Percentiles rank a stretch among this genome's conserved stretches.
phyloP scores from a whole-genome alignment of 2,797 vertebrate species.

The Galagoides demidoff region DNA sequence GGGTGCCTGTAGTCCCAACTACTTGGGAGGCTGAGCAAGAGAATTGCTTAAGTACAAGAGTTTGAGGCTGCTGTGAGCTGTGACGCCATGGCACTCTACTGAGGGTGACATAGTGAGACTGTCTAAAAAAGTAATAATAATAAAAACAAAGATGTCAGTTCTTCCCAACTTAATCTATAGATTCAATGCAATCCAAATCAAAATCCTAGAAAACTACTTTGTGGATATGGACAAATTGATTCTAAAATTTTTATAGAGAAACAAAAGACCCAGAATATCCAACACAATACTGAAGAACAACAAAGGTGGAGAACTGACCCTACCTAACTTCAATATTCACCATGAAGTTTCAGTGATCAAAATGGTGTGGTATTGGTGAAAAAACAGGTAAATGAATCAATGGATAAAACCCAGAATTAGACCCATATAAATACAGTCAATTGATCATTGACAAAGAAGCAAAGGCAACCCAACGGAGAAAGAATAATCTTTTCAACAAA shows the following conservation, averaged over 20 bases:
- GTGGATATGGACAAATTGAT: neutral
- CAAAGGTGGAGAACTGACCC: neutral
- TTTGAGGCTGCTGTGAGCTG: no score
- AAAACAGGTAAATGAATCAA: neutral
- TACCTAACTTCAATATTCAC: neutral
- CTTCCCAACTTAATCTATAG: neutral
- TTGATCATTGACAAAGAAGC: neutral
- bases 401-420: neutral
- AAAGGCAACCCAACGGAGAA: neutral
- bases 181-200: neutral
- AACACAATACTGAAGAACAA: neutral
- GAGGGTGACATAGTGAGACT: no score
- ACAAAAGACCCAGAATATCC: neutral
- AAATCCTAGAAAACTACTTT: neutral
- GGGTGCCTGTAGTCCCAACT: no score
- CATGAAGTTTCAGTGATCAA: neutral
- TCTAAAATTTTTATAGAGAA: neutral
- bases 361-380: neutral
- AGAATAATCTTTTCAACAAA: neutral
- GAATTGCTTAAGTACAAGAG: no score
- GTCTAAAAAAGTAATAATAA: no score
- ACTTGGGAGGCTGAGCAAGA: no score
- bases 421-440: neutral
- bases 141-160: neutral
- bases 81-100: no score